These are phyloP conservation scores for Ameiurus melas DNA, from an alignment of 2,113 vertebrate genomes.

Conservation along the genomic window DNA sequence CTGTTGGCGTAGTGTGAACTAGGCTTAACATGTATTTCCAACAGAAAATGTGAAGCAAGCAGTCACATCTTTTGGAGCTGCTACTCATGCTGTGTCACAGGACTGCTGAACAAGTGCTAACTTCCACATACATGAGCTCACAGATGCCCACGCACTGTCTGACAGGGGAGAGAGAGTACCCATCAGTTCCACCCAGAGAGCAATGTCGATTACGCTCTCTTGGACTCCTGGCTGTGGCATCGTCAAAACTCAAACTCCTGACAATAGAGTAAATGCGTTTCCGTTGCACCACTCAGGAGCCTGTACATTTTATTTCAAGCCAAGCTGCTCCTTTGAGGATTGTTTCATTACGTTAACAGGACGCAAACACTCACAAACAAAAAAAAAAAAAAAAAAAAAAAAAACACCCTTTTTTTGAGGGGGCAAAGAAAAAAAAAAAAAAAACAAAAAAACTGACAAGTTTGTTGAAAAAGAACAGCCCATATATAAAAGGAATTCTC, in stretches of 20 bases:
- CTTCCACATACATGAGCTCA: conserved; percentile 9
- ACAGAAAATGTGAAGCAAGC: neutral
- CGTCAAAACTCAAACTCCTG: neutral
- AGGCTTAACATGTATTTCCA: neutral
- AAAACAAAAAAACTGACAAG: no score
- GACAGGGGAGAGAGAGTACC: neutral
- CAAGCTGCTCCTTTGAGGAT: neutral
- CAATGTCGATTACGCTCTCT: neutral
- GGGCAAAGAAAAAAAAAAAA: no score
- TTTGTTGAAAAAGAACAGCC: neutral
- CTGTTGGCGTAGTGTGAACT: no score
- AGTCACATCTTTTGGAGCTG: neutral
- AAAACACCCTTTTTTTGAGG: no score
- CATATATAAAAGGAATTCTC: neutral
- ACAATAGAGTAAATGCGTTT: neutral
- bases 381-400: no score
- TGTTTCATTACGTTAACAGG: neutral
- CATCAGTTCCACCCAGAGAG: neutral
- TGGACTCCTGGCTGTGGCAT: neutral
- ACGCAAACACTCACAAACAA: no score
- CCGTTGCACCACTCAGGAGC: neutral
- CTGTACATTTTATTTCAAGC: neutral
- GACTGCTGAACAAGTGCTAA: conserved; percentile 14
- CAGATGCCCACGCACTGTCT: neutral
- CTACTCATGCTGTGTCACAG: neutral